Conservation (phyloP, 2,888 invertebrate genomes). For the Mycalesis mineus region DNA sequence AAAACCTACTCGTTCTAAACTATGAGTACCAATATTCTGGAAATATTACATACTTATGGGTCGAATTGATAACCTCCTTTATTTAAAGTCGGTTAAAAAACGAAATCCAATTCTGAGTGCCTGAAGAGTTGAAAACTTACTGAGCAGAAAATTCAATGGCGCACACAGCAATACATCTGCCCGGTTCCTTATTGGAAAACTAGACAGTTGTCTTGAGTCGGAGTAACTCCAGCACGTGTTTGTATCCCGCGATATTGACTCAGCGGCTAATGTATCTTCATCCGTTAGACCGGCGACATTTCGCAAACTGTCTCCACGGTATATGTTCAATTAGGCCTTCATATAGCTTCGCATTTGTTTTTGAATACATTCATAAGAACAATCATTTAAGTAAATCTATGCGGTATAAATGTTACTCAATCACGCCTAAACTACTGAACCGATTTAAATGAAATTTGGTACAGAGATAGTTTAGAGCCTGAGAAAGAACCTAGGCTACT, state of each 20-base stretch:
- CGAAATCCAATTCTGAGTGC: slow-evolving; percentile 34
- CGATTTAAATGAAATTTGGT: no score
- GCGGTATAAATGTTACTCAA: no score
- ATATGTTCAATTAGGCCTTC: neutral
- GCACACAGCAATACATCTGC: slow-evolving; percentile 64
- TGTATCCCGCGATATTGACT: slow-evolving; percentile 58
- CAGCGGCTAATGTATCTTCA: slow-evolving; percentile 55
- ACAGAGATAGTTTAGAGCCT: no score
- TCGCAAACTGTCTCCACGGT: slow-evolving; percentile 15
- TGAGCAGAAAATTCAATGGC: slow-evolving; percentile 70
- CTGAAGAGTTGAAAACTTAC: slow-evolving; percentile 48
- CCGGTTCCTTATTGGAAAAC: slow-evolving; percentile 67
- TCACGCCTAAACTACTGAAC: no score
- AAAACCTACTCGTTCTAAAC: no score
- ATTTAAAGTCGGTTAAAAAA: slow-evolving; percentile 23
- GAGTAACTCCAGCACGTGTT: slow-evolving; percentile 61
- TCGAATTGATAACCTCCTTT: no score
- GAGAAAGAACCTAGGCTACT: no score
- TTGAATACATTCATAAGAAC: no score
- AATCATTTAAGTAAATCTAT: no score
- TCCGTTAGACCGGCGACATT: slow-evolving; percentile 29
- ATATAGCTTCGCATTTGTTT: no score
- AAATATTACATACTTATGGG: no score
- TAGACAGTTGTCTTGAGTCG: slow-evolving; percentile 65
- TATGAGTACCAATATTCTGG: no score